Base-by-base conservation (phyloP, 2,797 vertebrate species). In the Taenioides sp. region DNA sequence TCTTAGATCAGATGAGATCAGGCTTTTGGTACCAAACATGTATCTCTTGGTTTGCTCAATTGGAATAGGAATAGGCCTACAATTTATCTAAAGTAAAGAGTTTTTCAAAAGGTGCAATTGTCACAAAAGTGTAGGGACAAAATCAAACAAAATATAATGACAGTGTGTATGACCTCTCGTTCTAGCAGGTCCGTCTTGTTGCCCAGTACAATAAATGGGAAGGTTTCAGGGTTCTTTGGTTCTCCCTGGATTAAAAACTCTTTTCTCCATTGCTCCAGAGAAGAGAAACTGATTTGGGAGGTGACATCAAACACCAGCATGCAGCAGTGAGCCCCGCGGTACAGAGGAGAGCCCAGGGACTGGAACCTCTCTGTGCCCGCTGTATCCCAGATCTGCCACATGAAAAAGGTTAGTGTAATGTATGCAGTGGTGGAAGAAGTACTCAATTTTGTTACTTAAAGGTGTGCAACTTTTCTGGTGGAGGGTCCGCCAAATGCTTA, bases 231-330 rank as follows among this genome's bases (percentile, higher is more conserved):
- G 14, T 91, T 82, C 18, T 76, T 47, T 1, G 90, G 90, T 7
- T 88, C 84, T 0, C 82, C 89, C 81, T 91, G 89, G 37, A 87
- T 59, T 75, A 93, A 74, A 58, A 94, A 92, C 84, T 93, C 92
- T 55, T 88, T 87, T 72, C 87, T 83, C 92, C 92, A 92, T 9
- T 54, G 72, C 0, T 90, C 88, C 71, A 94, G 77, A 4, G 89
- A 81, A 0, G 79, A 73, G 79, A 94, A 93, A 58, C 86, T 93
- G 69, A 74, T 61, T 9, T 49, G 47, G 23, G 88, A 90, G 1
- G 91, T 92, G 70, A 93, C 91, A 34, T 93, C 92, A 25, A 92
- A 94, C 74, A 94, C 87, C 60, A 94, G 86, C 52, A 95, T 68
- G 82, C 90, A 94, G 82, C 93, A 93, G 78, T 93, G 86, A 28